Evolutionary conservation across 2,888 invertebrate species (phyloP), one percentile per base, ranked within the genome.

Genomic region (Caenorhabditis imperialis): DNA sequence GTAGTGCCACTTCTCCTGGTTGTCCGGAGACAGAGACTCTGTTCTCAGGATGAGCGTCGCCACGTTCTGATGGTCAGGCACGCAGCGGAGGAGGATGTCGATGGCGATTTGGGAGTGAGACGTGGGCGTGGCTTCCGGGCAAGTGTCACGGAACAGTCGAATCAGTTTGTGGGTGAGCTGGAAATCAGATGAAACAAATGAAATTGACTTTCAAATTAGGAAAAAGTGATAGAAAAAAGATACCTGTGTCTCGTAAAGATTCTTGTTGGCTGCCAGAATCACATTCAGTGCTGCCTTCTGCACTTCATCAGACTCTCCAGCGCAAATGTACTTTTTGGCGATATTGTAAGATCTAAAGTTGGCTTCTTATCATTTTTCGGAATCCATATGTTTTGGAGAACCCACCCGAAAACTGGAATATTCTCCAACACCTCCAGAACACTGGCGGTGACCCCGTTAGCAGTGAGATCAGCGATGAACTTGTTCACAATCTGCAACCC

Each of bases 91-190:
- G 3, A 84, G 61, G 22, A 79, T 80, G 48, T 83, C 81, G 23
- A 81, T 69, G 1, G 84, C 84, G 27, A 81, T 14, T 58, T 80
- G 77, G n/a, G 82, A 79, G 25, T 79, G 71, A 3, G 57, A 22
- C 5, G 77, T 77, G 16, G 78, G 53, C n/a, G 80, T 72, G 4
- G 54, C 23, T 16, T 47, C 50, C 7, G 77, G 75, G 45, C 84
- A 84, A 0, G 81, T 82, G 62, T 84, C 78, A 5, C 84, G 77
- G 83, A 84, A 84, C 18, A 81, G 22, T 7, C 53, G 61, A n/a
- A 83, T 63, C 16, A 83, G 74, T n/a, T 60, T 58, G 12, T 65
- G 57, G 33, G 72, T 75, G 4, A 81, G 47, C 71, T 83, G 69
- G 1, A 54, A 53, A 23, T 60, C n/a, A n/a, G n/a, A n/a, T n/a